Conservation (phyloP, 2,113 vertebrate species). For the Lamprotornis superbus region DNA sequence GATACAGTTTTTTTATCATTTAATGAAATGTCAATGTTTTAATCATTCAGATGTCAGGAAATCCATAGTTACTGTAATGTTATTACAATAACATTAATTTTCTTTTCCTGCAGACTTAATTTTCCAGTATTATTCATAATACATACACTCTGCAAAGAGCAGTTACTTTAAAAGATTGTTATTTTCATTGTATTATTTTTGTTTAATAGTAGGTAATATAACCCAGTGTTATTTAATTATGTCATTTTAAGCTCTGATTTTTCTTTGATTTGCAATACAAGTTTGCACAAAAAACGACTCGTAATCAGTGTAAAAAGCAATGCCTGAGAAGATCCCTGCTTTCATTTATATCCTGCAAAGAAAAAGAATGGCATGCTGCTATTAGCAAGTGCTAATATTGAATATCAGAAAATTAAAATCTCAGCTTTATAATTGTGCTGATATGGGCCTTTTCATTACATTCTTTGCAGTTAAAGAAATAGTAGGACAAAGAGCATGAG, state of each 20-base stretch:
- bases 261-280: constrained; percentile 48
- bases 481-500: not conserved
- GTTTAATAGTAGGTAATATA: constrained; percentile 59
- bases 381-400: constrained; percentile 29
- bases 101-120: constrained; percentile 48
- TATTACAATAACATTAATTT: constrained; percentile 54
- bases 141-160: constrained; percentile 23
- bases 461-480: not conserved
- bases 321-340: constrained; percentile 23
- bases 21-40: constrained; percentile 59
- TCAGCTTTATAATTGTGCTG: not conserved
- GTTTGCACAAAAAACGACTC: constrained; percentile 2
- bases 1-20: constrained; percentile 25
- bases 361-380: constrained; percentile 10
- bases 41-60: constrained; percentile 56
- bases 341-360: constrained; percentile 20
- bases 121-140: constrained; percentile 59
- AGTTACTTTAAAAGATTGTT: constrained; percentile 54
- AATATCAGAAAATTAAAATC: constrained; percentile 61
- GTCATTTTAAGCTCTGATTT: constrained; percentile 40
- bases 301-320: constrained; percentile 12
- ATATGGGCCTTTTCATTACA: not conserved
- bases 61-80: constrained; percentile 34
- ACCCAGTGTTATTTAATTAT: constrained; percentile 57
- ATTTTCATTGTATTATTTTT: constrained; percentile 63